These are phyloP conservation scores for Drosophila cardini DNA, from an alignment of 1,140 invertebrate genomes.

Conservation along the genomic window DNA sequence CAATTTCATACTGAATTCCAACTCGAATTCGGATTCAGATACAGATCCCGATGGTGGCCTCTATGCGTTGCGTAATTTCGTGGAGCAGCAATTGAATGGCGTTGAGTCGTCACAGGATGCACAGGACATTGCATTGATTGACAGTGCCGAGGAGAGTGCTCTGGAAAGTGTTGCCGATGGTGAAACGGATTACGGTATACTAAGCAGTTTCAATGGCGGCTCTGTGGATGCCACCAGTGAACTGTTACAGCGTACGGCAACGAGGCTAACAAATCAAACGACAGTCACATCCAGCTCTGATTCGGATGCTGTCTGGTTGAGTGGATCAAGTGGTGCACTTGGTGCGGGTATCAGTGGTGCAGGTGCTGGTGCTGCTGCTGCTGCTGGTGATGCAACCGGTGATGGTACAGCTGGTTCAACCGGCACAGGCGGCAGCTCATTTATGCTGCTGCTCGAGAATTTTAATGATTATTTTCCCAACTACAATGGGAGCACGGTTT, in stretches of 20 bases:
- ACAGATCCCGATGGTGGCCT: conserved; percentile 5
- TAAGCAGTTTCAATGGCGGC: conserved; percentile 63
- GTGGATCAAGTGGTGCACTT: conserved; percentile 6
- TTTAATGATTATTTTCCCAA: conserved; percentile 87
- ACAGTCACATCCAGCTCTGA: conserved; percentile 30
- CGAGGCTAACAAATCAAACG: conserved; percentile 50
- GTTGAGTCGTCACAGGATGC: conserved; percentile 43
- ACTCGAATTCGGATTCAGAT: no score
- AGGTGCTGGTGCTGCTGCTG: conserved; percentile 2
- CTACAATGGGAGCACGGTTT: conserved; percentile 77
- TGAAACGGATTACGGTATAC: conserved; percentile 71
- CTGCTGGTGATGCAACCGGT: background rate
- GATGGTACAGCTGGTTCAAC: background rate
- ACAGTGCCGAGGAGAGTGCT: conserved; percentile 78
- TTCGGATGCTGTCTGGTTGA: conserved; percentile 34
- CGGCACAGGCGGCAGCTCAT: conserved; percentile 81
- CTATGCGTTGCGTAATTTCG: conserved; percentile 66
- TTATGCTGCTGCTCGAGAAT: conserved; percentile 87
- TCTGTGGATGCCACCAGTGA: conserved; percentile 38
- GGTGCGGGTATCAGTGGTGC: conserved; percentile 5
- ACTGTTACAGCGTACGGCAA: conserved; percentile 57
- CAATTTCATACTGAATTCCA: no score
- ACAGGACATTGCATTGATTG: conserved; percentile 74
- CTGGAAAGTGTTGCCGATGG: conserved; percentile 65
- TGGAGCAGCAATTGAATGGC: conserved; percentile 65